Base-by-base conservation (phyloP, 2,113 vertebrate genomes). In the Cryptotis parvus region DNA sequence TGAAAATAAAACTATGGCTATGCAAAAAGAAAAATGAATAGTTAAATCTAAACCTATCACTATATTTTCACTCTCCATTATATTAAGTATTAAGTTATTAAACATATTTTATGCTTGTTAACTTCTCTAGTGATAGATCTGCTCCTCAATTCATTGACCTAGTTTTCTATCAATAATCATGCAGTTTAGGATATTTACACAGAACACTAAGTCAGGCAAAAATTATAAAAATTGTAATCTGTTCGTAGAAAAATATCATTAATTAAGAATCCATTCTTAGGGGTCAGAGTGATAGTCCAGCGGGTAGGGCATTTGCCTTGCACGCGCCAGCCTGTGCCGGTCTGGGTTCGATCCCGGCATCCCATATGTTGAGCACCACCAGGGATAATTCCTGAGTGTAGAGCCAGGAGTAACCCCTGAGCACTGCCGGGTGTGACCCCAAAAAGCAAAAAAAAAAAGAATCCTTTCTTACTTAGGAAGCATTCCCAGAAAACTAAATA, bases 31-130 rank as follows among this genome's bases (percentile, higher is more conserved):
- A 74, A 84, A 4, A 24, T 75, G 78, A 90, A 31, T 37, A 78
- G 6, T 86, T 22, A 24, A 10, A 43, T 63, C 20, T 89, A 41
- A 76, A 1, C 11, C 4, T 33, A 14, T 6, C 12, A 16, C 8
- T 0, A 2, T 26, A 7, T 16, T 0, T 41, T 11, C 20, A 68
- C 1, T 1, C 9, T 68, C 6, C 9, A 20, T 29, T n/a, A 37
- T 14, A 0, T 66, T 16, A 20, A 82, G 1, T 33, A 27, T 35
- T 8, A 72, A 24, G 7, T 35, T 70, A 76, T 65, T 31, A 33
- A 74, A 70, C 27, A 39, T 0, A 18, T 18, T 58, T 69, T 16
- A 8, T 12, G 9, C 4, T n/a, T 41, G 15, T 20, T 83, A n/a
- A 66, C 4, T n/a, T 49, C 26, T 43, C 24, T 61, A 29, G 20